Conservation (phyloP, 2,888 invertebrate genomes). For the Chrysodeixis includens region DNA sequence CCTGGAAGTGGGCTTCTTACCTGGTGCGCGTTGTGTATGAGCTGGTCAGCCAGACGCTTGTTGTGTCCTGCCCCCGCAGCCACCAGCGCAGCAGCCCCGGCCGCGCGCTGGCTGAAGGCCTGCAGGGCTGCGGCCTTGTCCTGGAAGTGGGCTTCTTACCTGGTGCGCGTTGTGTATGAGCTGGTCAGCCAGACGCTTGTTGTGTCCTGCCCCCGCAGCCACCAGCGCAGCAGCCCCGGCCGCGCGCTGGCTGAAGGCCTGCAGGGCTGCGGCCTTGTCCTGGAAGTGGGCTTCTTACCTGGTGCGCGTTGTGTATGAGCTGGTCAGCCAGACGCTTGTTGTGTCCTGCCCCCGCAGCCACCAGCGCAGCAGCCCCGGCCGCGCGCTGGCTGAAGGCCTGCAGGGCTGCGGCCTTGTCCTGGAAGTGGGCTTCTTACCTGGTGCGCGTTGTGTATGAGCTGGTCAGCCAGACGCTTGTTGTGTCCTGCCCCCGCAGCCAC, state of each 20-base stretch:
- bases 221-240: constrained; percentile 97
- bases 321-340: constrained; percentile 98
- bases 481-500: constrained; percentile 98
- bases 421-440: too few species aligned
- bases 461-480: constrained; percentile 98
- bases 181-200: constrained; percentile 98
- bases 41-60: constrained; percentile 97
- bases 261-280: constrained; percentile 94
- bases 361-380: constrained; percentile 96
- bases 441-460: constrained; percentile 94
- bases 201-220: constrained; percentile 97
- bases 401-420: constrained; percentile 95
- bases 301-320: constrained; percentile 94
- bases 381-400: constrained; percentile 96
- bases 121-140: constrained; percentile 95
- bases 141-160: too few species aligned
- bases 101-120: constrained; percentile 95
- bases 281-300: too few species aligned
- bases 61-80: constrained; percentile 97
- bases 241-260: constrained; percentile 95
- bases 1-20: too few species aligned
- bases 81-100: constrained; percentile 97
- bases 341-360: constrained; percentile 97
- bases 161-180: constrained; percentile 95
- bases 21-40: constrained; percentile 95